A percentile compares a stretch with the other conserved stretches of the same genome.
These are phyloP conservation scores for Lochmaea crataegi DNA, from an alignment of 2,888 invertebrate genomes.

Conservation along the genomic window DNA sequence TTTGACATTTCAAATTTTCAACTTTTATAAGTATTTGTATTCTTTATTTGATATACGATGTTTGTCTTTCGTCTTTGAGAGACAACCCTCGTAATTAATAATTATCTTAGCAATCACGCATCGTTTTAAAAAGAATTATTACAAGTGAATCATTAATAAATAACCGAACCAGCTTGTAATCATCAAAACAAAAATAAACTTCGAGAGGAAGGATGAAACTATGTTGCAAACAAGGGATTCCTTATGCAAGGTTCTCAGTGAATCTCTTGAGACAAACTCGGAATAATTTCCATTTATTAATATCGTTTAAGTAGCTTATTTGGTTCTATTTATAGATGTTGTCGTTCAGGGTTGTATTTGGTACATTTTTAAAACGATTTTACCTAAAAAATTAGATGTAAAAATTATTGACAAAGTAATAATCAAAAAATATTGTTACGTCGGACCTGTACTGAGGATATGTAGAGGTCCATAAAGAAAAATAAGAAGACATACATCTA, in stretches of 20 bases:
- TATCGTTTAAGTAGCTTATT: conserved; percentile 9
- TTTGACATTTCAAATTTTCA: no score
- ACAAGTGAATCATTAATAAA: conserved; percentile 3
- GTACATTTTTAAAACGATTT: neutral
- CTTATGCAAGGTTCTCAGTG: neutral
- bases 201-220: no score
- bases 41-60: no score
- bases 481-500: no score
- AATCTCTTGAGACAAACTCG: neutral
- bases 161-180: neutral
- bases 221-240: neutral
- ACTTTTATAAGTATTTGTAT: no score
- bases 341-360: neutral
- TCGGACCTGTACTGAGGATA: no score
- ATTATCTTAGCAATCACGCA: neutral
- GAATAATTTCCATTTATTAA: conserved; percentile 4
- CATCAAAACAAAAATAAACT: neutral
- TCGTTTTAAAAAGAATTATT: conserved; percentile 2
- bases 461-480: no score
- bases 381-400: no score
- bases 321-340: conserved; percentile 4
- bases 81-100: neutral
- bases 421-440: neutral
- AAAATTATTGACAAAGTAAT: no score
- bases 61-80: no score